Evolutionary conservation across 2,888 invertebrate species (phyloP).

Genomic region (Myopa tessellatipennis): DNA sequence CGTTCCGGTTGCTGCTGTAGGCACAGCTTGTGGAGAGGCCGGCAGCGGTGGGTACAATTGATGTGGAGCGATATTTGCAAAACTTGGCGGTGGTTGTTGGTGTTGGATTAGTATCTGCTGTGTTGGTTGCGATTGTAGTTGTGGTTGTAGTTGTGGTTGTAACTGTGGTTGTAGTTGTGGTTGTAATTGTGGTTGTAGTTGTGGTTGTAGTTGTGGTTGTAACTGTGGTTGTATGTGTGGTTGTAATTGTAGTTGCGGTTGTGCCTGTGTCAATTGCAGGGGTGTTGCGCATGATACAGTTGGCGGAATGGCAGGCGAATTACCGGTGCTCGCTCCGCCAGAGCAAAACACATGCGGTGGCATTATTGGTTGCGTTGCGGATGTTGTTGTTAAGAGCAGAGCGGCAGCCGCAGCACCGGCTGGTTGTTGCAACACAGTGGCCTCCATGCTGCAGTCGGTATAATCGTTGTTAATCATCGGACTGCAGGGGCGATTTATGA

Average conservation of each 20-base stretch:
- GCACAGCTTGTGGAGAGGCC: conserved; percentile 3
- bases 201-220: conserved; percentile 50
- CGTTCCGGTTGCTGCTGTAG: background rate
- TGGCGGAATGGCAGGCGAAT: background rate
- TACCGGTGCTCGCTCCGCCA: background rate
- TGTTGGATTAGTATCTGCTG: conserved; percentile 52
- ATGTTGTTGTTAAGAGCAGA: background rate
- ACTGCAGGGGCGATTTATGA: conserved; percentile 53
- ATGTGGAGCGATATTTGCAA: conserved; percentile 43
- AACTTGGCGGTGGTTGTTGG: conserved; percentile 45
- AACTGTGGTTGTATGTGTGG: conserved; percentile 43
- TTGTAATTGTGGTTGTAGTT: conserved; percentile 39
- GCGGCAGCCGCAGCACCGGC: background rate
- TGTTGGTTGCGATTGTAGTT: conserved; percentile 46
- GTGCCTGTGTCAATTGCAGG: background rate
- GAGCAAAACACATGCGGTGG: conserved; percentile 21
- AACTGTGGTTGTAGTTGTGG: conserved; percentile 43
- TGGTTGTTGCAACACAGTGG: conserved; percentile 31
- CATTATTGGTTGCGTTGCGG: conserved; percentile 9
- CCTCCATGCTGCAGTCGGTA: conserved; percentile 46
- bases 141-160: conserved; percentile 43
- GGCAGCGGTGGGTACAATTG: conserved; percentile 22
- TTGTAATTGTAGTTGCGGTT: conserved; percentile 44
- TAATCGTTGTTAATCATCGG: conserved; percentile 46
- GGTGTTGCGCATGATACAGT: conserved; percentile 27